These are phyloP conservation scores for Ectropis crepuscularia DNA, from an alignment of 2,888 invertebrate species.

Conservation along the genomic window DNA sequence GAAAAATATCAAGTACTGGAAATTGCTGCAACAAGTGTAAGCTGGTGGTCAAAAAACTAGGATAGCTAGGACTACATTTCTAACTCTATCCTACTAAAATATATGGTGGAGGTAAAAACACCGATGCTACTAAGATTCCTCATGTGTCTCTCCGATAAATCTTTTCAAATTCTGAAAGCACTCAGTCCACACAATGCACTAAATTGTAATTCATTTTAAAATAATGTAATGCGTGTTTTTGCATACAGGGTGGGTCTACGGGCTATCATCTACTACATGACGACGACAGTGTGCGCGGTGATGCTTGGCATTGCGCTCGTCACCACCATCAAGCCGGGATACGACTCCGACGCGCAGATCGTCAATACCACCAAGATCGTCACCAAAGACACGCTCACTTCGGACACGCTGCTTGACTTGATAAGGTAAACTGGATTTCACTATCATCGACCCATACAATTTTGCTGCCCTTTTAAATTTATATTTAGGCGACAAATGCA, in stretches of 20 bases:
- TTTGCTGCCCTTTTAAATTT: too few relatives aligned
- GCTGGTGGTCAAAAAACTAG: too few relatives aligned
- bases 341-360: slow-evolving; percentile 68
- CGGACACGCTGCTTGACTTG: slow-evolving; percentile 96
- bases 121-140: too few relatives aligned
- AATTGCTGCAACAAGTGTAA: too few relatives aligned
- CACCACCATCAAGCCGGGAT: slow-evolving; percentile 93
- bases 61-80: too few relatives aligned
- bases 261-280: slow-evolving; percentile 95
- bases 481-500: too few relatives aligned
- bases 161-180: too few relatives aligned
- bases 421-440: slow-evolving; percentile 86
- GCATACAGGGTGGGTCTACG: slow-evolving; percentile 86
- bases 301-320: slow-evolving; percentile 96
- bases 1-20: too few relatives aligned
- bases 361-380: slow-evolving; percentile 78
- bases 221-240: not conserved
- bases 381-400: slow-evolving; percentile 88
- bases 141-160: too few relatives aligned
- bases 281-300: slow-evolving; percentile 96
- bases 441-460: not conserved
- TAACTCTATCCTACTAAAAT: too few relatives aligned
- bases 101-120: too few relatives aligned
- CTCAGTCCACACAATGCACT: too few relatives aligned
- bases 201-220: not conserved